Percentiles rank a stretch among this genome's conserved stretches.
phyloP scores from a whole-genome alignment of 1,140 invertebrate species.

The Pachyrhynchus sulphureomaculatus region DNA sequence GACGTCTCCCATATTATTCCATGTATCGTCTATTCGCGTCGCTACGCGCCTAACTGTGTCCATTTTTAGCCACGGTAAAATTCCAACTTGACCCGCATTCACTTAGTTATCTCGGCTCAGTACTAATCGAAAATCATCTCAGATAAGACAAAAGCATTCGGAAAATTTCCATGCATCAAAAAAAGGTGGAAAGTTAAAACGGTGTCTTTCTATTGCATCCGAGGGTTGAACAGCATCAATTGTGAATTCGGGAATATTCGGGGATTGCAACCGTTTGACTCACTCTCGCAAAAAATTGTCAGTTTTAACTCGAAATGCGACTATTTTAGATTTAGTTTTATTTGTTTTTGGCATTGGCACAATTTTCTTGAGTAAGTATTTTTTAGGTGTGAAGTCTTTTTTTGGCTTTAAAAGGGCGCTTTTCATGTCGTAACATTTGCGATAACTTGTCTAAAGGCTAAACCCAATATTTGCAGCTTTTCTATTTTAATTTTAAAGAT shows the following conservation, averaged over 20 bases:
- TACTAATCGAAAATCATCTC: not conserved
- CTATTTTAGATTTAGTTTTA: slow-evolving; percentile 44
- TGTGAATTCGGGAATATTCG: slow-evolving; percentile 37
- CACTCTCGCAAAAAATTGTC: slow-evolving; percentile 36
- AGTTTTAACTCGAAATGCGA: slow-evolving; percentile 38
- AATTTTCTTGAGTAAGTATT: slow-evolving; percentile 41
- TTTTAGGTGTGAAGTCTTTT: slow-evolving; percentile 16
- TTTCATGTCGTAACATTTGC: no score
- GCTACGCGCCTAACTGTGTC: slow-evolving; percentile 30
- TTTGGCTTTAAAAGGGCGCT: slow-evolving; percentile 8
- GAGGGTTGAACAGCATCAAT: not conserved
- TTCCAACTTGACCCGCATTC: slow-evolving; percentile 30
- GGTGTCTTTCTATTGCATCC: not conserved
- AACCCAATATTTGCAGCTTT: not conserved
- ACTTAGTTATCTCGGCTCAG: not conserved
- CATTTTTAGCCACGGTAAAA: slow-evolving; percentile 39
- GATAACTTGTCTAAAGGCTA: not conserved
- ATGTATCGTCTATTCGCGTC: slow-evolving; percentile 34
- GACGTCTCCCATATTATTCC: slow-evolving; percentile 34
- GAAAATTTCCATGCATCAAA: not conserved
- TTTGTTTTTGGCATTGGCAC: slow-evolving; percentile 45
- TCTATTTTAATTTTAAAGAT: not conserved
- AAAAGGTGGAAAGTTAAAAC: not conserved
- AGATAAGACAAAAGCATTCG: not conserved
- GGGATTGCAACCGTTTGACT: slow-evolving; percentile 34